Conservation (phyloP, 2,888 invertebrate species). For the Himalopsyche tibetana region DNA sequence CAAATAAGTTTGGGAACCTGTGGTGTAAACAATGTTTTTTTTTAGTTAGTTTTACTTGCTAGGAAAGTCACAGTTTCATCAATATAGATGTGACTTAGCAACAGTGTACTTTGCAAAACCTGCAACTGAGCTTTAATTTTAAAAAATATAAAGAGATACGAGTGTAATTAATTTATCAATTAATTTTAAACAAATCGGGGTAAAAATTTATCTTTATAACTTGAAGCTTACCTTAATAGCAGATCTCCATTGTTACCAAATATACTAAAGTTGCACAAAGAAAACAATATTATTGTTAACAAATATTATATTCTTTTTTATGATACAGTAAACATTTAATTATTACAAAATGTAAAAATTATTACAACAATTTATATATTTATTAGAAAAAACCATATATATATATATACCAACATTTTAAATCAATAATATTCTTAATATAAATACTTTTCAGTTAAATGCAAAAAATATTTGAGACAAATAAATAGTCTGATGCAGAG, state of each 20-base stretch:
- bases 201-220: too few species aligned
- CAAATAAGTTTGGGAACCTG: too few species aligned
- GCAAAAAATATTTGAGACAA: not conserved
- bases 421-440: not conserved
- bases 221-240: not conserved
- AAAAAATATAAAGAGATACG: too few species aligned
- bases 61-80: too few species aligned
- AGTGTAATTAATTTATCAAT: too few species aligned
- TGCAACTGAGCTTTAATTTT: too few species aligned
- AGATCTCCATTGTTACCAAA: not conserved
- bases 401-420: not conserved
- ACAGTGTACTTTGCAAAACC: too few species aligned
- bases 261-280: not conserved
- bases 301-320: not conserved
- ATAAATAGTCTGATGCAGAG: not conserved
- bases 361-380: not conserved
- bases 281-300: not conserved
- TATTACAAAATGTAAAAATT: not conserved
- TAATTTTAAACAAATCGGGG: too few species aligned
- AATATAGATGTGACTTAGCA: too few species aligned
- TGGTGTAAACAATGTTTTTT: too few species aligned
- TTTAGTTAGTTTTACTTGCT: too few species aligned
- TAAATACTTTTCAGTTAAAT: constrained; percentile 13
- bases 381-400: not conserved
- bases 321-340: not conserved